phyloP scores from a whole-genome alignment of 2,888 invertebrate species.

The Furcula furcula region DNA sequence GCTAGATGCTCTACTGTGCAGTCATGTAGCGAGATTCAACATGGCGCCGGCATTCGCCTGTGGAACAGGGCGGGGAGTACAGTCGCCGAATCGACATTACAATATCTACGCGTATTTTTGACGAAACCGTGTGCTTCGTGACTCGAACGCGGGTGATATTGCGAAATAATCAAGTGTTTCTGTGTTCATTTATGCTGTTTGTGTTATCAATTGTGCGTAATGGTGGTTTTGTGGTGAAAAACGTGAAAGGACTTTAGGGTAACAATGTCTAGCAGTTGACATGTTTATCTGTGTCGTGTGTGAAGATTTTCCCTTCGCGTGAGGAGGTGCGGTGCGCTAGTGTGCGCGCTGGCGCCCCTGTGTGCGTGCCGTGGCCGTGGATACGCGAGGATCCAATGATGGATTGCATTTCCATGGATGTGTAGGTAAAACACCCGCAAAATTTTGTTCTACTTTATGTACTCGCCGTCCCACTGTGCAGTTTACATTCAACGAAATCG shows the following conservation, averaged over 20 bases:
- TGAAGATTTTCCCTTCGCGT: conserved; percentile 82
- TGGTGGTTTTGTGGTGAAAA: conserved; percentile 73
- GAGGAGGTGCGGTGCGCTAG: conserved; percentile 74
- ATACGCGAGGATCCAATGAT: conserved; percentile 74
- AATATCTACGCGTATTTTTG: conserved; percentile 77
- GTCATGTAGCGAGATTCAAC: conserved; percentile 65
- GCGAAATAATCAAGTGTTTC: conserved; percentile 71
- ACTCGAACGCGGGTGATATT: conserved; percentile 77
- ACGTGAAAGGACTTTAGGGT: conserved; percentile 77
- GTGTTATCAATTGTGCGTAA: conserved; percentile 70
- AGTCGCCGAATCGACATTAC: conserved; percentile 75
- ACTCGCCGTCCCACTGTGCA: conserved; percentile 41
- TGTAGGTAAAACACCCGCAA: conserved; percentile 72
- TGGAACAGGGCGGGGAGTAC: conserved; percentile 80
- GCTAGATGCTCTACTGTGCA: conserved; percentile 64
- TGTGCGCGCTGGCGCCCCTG: conserved; percentile 61
- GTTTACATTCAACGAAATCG: conserved; percentile 31
- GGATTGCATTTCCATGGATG: conserved; percentile 79
- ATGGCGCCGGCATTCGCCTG: conserved; percentile 79
- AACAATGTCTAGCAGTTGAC: conserved; percentile 82
- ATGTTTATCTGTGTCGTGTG: conserved; percentile 82
- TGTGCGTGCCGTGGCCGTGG: conserved; percentile 66
- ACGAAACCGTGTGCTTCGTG: conserved; percentile 72
- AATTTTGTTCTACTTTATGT: conserved; percentile 50
- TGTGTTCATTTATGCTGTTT: conserved; percentile 68